Conservation (phyloP, 2,797 vertebrate species). For the Melanogrammus aeglefinus region DNA sequence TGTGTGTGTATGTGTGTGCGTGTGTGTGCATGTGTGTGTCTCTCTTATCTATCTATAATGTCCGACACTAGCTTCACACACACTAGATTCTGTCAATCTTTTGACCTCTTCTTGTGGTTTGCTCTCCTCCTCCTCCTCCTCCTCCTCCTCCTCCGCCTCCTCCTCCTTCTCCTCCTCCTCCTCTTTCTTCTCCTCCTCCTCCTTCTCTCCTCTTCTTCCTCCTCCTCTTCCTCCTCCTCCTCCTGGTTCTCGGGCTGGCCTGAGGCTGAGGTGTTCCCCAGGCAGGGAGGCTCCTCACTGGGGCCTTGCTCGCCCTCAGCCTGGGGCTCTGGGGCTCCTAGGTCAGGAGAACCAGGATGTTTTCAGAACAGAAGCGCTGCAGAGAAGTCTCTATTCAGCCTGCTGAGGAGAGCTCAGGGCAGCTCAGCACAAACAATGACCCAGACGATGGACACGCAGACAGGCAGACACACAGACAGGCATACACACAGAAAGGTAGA, state of each 20-base stretch:
- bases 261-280: neutral
- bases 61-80: neutral
- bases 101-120: slow-evolving; percentile 36
- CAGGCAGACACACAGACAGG: no score
- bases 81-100: neutral
- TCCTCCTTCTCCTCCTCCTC: neutral
- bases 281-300: neutral
- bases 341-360: neutral
- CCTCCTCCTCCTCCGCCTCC: slow-evolving; percentile 22
- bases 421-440: no score
- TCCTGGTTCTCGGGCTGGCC: neutral
- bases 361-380: neutral
- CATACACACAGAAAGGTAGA: neutral
- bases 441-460: no score
- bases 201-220: slow-evolving; percentile 22
- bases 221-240: no score
- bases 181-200: slow-evolving; percentile 1
- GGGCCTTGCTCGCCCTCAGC: neutral
- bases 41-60: neutral
- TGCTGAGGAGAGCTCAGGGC: no score
- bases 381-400: no score
- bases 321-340: slow-evolving; percentile 9
- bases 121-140: slow-evolving; percentile 12
- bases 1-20: slow-evolving; percentile 2
- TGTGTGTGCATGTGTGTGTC: neutral